Evolutionary conservation across 2,797 vertebrate species (phyloP), one percentile per base, ranked within the genome.

Genomic region (Bovichtus variegatus): DNA sequence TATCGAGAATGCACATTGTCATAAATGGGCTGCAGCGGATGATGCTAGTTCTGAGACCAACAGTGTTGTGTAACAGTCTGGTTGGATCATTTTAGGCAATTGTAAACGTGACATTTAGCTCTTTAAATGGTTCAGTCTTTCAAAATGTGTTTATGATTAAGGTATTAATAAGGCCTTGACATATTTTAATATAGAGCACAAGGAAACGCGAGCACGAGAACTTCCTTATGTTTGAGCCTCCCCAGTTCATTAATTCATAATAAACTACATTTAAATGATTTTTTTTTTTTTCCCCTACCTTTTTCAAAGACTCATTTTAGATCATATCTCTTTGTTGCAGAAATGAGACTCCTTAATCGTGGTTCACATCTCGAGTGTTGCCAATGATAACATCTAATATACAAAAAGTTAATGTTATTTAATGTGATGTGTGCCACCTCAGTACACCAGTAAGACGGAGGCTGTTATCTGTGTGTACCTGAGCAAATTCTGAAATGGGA

Each of bases 181-280:
- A 53, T 71, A 69, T 77, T 78, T 88, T 68, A 74, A 81, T 76
- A 57, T 41, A 71, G 61, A 82, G 74, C 53, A 63, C 41, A n/a
- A 31, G 46, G 67, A 74, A 81, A 70, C 21, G 59, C 50, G 49
- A 41, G 31, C n/a, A n/a, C 62, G 59, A 25, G 41, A 74, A 69
- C 62, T 66, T 49, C 38, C 44, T 76, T 85, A 83, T 78, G 78
- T 84, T 55, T 18, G 29, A 85, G 66, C 80, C 68, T 80, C 75
- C 63, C n/a, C 44, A 71, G 53, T 89, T 90, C 80, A 89, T 90
- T 88, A 74, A 84, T 79, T 81, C 40, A 68, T 71, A 85, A 73
- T 78, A 80, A 85, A 83, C 23, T 86, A 77, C 76, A 82, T 68
- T 69, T 59, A 27, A 69, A 73, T 4, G 3, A 29, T 29, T 4